Percentiles rank a stretch among this genome's conserved stretches.
These are phyloP conservation scores for Anthopleura xanthogrammica DNA, from an alignment of 92 coral and sea anemone species.

Conservation along the genomic window DNA sequence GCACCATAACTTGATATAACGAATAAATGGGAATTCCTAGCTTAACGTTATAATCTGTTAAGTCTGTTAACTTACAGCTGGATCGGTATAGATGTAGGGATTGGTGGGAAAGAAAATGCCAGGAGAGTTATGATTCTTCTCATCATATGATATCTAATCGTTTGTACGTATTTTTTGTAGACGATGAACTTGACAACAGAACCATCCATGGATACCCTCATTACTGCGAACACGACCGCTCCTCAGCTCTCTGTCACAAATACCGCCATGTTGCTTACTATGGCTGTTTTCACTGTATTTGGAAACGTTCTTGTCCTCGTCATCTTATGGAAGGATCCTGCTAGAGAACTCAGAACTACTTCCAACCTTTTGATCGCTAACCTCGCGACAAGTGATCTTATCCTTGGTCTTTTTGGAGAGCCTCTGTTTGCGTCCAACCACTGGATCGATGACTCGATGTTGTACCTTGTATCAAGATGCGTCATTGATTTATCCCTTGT, in stretches of 20 bases:
- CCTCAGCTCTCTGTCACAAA: slow-evolving; percentile 1
- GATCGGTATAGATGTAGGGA: too few relatives aligned
- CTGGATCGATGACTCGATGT: slow-evolving; percentile 26
- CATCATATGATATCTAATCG: too few relatives aligned
- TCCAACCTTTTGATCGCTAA: slow-evolving; percentile 47
- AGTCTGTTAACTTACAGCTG: too few relatives aligned
- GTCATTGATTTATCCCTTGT: slow-evolving; percentile 34
- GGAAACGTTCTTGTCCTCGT: slow-evolving; percentile 43
- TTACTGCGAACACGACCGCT: neutral
- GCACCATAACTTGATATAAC: too few relatives aligned
- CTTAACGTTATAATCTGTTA: too few relatives aligned
- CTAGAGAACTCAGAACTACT: slow-evolving; percentile 45
- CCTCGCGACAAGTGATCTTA: slow-evolving; percentile 54
- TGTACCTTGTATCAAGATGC: slow-evolving; percentile 25
- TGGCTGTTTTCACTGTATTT: slow-evolving; percentile 41
- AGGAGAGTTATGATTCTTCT: too few relatives aligned
- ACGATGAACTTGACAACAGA: neutral
- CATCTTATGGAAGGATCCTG: slow-evolving; percentile 49
- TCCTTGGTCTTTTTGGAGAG: slow-evolving; percentile 50
- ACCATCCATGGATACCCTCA: neutral
- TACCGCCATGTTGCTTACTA: slow-evolving; percentile 10
- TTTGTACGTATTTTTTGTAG: neutral
- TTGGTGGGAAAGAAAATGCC: too few relatives aligned
- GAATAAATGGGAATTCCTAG: too few relatives aligned
- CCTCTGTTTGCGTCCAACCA: slow-evolving; percentile 44